These are phyloP conservation scores for Rhizoglyphus robini DNA, from an alignment of 1,140 invertebrate species.

Conservation along the genomic window DNA sequence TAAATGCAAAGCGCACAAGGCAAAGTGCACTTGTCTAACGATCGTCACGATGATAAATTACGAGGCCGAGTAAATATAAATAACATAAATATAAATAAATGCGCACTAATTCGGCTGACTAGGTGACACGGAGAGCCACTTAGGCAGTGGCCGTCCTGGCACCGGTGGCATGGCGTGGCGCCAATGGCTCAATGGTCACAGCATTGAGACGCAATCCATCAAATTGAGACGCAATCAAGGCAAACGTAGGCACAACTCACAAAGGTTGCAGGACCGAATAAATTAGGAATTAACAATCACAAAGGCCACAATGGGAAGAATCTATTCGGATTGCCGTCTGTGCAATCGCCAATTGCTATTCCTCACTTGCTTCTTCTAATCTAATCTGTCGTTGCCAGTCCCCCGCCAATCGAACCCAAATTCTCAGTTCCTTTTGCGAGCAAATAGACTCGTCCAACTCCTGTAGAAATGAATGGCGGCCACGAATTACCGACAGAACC, in stretches of 20 bases:
- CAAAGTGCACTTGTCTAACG: no score
- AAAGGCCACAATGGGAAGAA: background rate
- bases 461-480: background rate
- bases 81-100: background rate
- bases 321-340: background rate
- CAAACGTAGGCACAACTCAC: background rate
- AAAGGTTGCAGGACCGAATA: conserved; percentile 5
- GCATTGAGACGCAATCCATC: conserved; percentile 12
- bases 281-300: conserved; percentile 12
- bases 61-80: background rate
- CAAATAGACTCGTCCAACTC: conserved; percentile 13
- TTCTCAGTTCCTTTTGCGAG: background rate
- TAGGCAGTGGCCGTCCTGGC: no score
- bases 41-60: no score
- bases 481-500: background rate
- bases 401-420: background rate
- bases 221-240: background rate
- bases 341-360: background rate
- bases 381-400: conserved; percentile 6
- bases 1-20: background rate
- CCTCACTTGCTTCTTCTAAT: background rate
- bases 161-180: no score
- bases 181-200: no score
- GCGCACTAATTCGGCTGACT: background rate
- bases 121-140: background rate